phyloP scores from a whole-genome alignment of 2,888 invertebrate species.

The Aethes cnicana region DNA sequence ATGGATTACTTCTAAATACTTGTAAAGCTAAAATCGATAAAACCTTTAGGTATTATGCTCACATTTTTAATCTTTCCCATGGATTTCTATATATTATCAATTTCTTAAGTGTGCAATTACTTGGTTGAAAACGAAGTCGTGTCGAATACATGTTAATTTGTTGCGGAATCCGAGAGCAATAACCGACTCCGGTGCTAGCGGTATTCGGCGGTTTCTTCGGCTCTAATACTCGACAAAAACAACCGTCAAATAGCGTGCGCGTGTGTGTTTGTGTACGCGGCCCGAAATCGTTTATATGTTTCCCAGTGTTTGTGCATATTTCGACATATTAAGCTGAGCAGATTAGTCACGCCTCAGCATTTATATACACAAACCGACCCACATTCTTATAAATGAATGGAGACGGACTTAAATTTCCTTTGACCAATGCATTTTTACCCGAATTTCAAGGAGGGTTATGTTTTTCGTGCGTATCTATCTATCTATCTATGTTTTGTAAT shows the following conservation, averaged over 20 bases:
- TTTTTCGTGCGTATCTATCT: no score
- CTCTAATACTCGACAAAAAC: slow-evolving; percentile 78
- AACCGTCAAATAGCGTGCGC: slow-evolving; percentile 45
- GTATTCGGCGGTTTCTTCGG: slow-evolving; percentile 77
- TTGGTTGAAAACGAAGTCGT: slow-evolving; percentile 75
- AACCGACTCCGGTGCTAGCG: slow-evolving; percentile 77
- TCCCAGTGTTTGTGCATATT: slow-evolving; percentile 60
- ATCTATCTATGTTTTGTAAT: no score
- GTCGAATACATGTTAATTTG: slow-evolving; percentile 82
- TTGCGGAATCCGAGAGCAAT: slow-evolving; percentile 82
- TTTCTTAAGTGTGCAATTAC: slow-evolving; percentile 67
- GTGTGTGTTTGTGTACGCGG: slow-evolving; percentile 43
- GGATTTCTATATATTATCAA: slow-evolving; percentile 43
- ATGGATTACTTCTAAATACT: no score
- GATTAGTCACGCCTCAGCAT: slow-evolving; percentile 67
- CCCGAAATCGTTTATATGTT: slow-evolving; percentile 50
- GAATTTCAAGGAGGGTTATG: no score
- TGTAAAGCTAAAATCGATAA: no score
- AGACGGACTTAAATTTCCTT: neutral
- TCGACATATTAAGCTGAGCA: slow-evolving; percentile 64
- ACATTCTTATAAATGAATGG: slow-evolving; percentile 23
- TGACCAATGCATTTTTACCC: no score
- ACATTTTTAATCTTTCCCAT: no score
- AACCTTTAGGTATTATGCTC: no score
- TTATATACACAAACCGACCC: slow-evolving; percentile 46